Percentiles rank a stretch among this genome's conserved stretches.
Conservation (phyloP, 1,140 invertebrate genomes). For the Dolichoris vasculosae region DNA sequence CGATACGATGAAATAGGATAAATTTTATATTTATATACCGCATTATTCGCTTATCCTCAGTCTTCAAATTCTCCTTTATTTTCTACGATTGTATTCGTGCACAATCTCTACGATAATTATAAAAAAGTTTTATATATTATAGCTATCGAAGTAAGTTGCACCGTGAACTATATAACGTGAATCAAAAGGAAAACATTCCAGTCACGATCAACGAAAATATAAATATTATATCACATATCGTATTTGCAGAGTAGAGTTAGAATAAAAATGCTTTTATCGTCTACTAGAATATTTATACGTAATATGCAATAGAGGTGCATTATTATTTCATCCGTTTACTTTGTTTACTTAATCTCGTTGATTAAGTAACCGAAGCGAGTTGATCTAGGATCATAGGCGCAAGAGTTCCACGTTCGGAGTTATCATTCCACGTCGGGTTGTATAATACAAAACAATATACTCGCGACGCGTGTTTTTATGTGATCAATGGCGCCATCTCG, state of each 20-base stretch:
- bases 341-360: conserved; percentile 12
- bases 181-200: too few species aligned
- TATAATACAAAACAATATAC: not conserved
- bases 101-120: too few species aligned
- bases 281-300: too few species aligned
- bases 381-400: not conserved
- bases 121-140: too few species aligned
- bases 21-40: not conserved
- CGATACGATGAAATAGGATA: not conserved
- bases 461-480: not conserved
- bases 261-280: too few species aligned
- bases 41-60: not conserved
- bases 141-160: too few species aligned
- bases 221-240: too few species aligned
- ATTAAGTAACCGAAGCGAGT: conserved; percentile 9
- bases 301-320: not conserved
- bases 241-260: too few species aligned
- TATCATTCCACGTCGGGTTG: not conserved
- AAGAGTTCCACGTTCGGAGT: too few species aligned
- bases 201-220: too few species aligned
- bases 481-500: not conserved
- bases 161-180: too few species aligned
- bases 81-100: too few species aligned
- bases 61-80: not conserved
- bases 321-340: conserved; percentile 7